Evolutionary conservation across 2,888 invertebrate genomes (phyloP).

Genomic region (Zeuzera pyrina): DNA sequence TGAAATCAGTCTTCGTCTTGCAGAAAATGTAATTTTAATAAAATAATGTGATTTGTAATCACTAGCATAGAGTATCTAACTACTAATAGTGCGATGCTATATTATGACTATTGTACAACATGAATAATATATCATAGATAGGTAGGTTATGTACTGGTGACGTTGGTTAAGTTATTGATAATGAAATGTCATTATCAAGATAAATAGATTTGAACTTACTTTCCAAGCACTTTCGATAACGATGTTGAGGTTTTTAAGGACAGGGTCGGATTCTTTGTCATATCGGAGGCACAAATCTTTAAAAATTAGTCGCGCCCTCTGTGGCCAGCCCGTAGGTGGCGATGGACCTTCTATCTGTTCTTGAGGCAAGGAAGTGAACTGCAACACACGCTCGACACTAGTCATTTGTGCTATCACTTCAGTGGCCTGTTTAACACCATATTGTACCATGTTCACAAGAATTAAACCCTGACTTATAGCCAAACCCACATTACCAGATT

Average conservation of each 20-base stretch:
- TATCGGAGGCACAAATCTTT: constrained; percentile 77
- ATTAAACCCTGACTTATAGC: constrained; percentile 81
- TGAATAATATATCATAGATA: too few species aligned
- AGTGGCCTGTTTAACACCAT: constrained; percentile 84
- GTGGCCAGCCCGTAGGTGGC: constrained; percentile 76
- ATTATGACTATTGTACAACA: too few species aligned
- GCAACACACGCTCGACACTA: constrained; percentile 85
- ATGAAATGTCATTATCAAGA: too few species aligned
- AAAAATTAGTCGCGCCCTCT: constrained; percentile 74
- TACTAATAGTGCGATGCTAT: too few species aligned
- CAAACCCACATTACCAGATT: constrained; percentile 80
- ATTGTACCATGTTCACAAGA: constrained; percentile 86
- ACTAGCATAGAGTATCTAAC: too few species aligned
- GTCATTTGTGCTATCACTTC: constrained; percentile 86
- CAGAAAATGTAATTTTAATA: too few species aligned
- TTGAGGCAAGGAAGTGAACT: constrained; percentile 81
- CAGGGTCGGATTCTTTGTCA: constrained; percentile 73
- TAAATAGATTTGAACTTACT: too few species aligned
- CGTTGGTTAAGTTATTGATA: too few species aligned
- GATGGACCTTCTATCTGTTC: constrained; percentile 78
- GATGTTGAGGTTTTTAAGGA: constrained; percentile 78
- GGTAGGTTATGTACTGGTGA: too few species aligned
- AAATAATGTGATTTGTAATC: too few species aligned
- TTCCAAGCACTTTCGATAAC: constrained; percentile 77
- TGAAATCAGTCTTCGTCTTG: too few species aligned